Evolutionary conservation across 2,797 vertebrate species (phyloP).

Genomic region (Mormyrops attenuatus): DNA sequence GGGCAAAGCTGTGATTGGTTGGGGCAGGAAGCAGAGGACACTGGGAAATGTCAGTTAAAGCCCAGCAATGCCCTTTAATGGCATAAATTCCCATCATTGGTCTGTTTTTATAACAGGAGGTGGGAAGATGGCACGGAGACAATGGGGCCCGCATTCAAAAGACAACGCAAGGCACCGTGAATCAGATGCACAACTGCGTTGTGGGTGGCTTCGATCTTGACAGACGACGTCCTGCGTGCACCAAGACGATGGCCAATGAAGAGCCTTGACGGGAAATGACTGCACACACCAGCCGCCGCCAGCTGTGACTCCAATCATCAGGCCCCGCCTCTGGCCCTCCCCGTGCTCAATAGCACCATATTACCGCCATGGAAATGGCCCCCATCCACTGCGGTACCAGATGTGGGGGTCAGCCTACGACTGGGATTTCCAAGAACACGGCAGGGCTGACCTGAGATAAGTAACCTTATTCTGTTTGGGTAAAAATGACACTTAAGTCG

Average conservation of each 20-base stretch:
- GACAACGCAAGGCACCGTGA: neutral
- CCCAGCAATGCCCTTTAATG: neutral
- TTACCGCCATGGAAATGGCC: conserved; percentile 2
- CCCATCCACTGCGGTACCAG: neutral
- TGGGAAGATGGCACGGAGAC: neutral
- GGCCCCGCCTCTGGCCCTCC: neutral
- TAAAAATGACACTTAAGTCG: neutral
- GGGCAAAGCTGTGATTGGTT: neutral
- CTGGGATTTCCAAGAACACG: neutral
- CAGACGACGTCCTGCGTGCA: neutral
- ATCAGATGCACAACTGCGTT: neutral
- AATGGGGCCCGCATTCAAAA: neutral
- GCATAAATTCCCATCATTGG: neutral
- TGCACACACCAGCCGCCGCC: too few species aligned
- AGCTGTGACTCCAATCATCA: neutral
- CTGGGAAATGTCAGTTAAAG: neutral
- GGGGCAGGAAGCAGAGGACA: neutral
- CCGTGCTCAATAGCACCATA: neutral
- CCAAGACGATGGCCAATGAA: neutral
- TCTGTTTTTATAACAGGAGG: neutral
- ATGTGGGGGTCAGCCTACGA: neutral
- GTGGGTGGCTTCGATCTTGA: neutral
- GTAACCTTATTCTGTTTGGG: neutral
- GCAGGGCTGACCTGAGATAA: neutral
- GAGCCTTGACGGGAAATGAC: neutral